phyloP scores from a whole-genome alignment of 2,888 invertebrate species.

The Hydropsyche betteni region DNA sequence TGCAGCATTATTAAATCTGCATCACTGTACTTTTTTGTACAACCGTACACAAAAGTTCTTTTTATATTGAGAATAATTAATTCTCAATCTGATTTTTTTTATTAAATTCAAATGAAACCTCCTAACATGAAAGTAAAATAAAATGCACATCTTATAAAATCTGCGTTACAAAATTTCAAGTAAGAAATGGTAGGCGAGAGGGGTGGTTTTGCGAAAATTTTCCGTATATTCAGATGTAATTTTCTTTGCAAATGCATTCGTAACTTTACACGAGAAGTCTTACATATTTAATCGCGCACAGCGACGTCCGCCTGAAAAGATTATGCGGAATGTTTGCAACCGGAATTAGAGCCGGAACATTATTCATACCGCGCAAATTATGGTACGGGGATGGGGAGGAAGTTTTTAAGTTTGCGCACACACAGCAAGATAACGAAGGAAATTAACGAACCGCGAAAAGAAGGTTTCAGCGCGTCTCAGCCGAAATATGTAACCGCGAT shows the following conservation, averaged over 20 bases:
- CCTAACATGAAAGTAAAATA: too few relatives aligned
- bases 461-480: not conserved
- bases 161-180: too few relatives aligned
- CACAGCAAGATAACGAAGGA: conserved; percentile 10
- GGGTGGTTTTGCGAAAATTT: too few relatives aligned
- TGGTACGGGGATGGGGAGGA: not conserved
- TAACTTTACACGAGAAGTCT: conserved; percentile 47
- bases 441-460: conserved; percentile 17
- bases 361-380: conserved; percentile 4
- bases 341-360: conserved; percentile 14
- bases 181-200: too few relatives aligned
- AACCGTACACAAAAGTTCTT: too few relatives aligned
- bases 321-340: conserved; percentile 46
- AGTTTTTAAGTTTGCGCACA: conserved; percentile 18
- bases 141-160: too few relatives aligned
- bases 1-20: conserved; percentile 9
- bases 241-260: conserved; percentile 47
- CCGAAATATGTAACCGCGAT: not conserved
- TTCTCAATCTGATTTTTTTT: too few relatives aligned
- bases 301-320: conserved; percentile 45
- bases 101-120: too few relatives aligned
- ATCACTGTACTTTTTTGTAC: too few relatives aligned
- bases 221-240: conserved; percentile 32
- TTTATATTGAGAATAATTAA: too few relatives aligned
- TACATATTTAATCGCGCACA: conserved; percentile 52